These are phyloP conservation scores for Steatocranus sp. DNA, from an alignment of 2,797 vertebrate genomes.

Conservation along the genomic window DNA sequence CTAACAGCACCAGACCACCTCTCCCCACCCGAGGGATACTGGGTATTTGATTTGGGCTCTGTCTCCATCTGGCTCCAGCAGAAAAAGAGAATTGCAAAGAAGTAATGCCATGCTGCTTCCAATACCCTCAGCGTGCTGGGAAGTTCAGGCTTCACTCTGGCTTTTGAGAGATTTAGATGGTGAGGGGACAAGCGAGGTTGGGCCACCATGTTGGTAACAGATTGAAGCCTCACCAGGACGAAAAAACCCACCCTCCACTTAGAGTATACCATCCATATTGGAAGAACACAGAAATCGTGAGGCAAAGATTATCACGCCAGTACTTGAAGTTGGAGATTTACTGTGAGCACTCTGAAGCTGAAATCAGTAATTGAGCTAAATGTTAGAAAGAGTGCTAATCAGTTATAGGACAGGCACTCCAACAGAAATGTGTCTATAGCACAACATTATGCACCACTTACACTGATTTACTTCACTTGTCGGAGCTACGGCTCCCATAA, in stretches of 20 bases:
- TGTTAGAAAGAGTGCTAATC: background rate
- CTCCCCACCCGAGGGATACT: slow-evolving; percentile 10
- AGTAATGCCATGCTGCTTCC: background rate
- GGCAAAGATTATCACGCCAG: background rate
- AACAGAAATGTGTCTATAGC: background rate
- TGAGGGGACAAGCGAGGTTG: background rate
- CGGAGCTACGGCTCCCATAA: background rate
- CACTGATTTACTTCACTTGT: background rate
- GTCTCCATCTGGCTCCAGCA: slow-evolving; percentile 34
- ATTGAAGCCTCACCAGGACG: background rate
- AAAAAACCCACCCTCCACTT: background rate
- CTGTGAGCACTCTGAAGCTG: background rate
- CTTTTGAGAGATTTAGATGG: background rate
- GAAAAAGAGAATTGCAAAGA: slow-evolving; percentile 28
- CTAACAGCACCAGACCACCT: slow-evolving; percentile 22
- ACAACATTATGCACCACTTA: background rate
- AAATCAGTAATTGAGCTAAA: background rate
- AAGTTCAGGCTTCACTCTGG: background rate
- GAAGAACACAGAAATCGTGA: background rate
- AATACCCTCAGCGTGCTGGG: slow-evolving; percentile 2
- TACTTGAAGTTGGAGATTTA: background rate
- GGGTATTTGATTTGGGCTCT: slow-evolving; percentile 48
- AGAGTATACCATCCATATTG: background rate
- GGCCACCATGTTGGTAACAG: background rate
- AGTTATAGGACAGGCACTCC: background rate